A percentile compares a stretch with the other conserved stretches of the same genome.
These are phyloP conservation scores for Drosophila suzukii DNA, from an alignment of 1,140 invertebrate species.

Conservation along the genomic window DNA sequence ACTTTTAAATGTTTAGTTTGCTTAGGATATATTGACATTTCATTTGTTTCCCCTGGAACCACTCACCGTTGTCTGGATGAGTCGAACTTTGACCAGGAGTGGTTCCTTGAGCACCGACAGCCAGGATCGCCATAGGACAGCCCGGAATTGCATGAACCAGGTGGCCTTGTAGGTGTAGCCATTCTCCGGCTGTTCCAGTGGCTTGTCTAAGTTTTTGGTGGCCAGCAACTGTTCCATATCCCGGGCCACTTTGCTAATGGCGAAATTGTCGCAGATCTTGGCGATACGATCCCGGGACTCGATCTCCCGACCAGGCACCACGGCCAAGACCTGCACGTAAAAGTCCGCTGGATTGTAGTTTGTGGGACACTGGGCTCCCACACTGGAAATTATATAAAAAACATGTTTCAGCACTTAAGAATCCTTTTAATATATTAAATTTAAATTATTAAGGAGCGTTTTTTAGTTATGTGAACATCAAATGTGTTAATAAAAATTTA, in stretches of 20 bases:
- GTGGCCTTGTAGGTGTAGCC: conserved; percentile 90
- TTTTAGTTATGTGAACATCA: no score
- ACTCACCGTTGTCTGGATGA: conserved; percentile 95
- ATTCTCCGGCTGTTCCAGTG: conserved; percentile 81
- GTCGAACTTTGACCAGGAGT: conserved; percentile 93
- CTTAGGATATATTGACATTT: background rate
- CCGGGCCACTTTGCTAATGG: conserved; percentile 85
- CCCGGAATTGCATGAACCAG: conserved; percentile 95
- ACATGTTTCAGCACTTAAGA: no score
- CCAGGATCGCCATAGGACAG: conserved; percentile 96
- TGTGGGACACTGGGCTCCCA: conserved; percentile 90
- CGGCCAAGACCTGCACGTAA: conserved; percentile 95
- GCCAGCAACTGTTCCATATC: conserved; percentile 84
- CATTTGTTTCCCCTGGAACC: conserved; percentile 1
- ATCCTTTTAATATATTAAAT: background rate
- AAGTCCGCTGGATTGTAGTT: conserved; percentile 99
- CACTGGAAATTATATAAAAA: conserved; percentile 83
- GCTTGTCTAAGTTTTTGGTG: conserved; percentile 77
- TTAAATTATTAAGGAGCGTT: no score
- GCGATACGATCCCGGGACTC: conserved; percentile 90
- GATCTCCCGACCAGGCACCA: conserved; percentile 92
- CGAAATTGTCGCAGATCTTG: conserved; percentile 92
- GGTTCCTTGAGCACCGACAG: conserved; percentile 95
- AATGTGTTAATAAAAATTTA: no score
- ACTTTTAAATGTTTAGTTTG: background rate